Evolutionary conservation across 2,888 invertebrate genomes (phyloP), one percentile per base, ranked within the genome.

Genomic region (Koerneria pararmatus): DNA sequence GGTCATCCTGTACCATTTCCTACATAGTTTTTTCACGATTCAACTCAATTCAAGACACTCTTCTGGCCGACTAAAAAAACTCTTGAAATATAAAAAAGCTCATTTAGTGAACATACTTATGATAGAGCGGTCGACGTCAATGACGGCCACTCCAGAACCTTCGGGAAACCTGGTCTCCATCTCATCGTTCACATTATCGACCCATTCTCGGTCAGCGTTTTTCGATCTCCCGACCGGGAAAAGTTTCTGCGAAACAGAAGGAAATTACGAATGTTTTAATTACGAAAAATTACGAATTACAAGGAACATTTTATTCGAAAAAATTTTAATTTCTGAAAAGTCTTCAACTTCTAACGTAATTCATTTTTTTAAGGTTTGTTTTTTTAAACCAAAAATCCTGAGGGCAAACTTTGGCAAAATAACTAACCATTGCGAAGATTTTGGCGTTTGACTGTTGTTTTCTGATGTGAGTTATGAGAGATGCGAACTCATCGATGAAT

Each of bases 381-480:
- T n/a, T n/a, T n/a, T n/a, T n/a, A n/a, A n/a, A n/a, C n/a, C n/a
- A n/a, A n/a, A n/a, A n/a, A n/a, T n/a, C n/a, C n/a, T n/a, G n/a
- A n/a, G n/a, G n/a, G n/a, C n/a, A n/a, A n/a, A n/a, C n/a, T n/a
- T n/a, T n/a, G n/a, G n/a, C n/a, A n/a, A n/a, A n/a, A n/a, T n/a
- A 11, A 51, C 61, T 49, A 29, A 62, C 62, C 62, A 62, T 62
- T 15, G 53, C 62, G 27, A 62, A 62, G 32, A 62, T 62, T 37
- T 3, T 24, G 0, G 62, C 22, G 19, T 51, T 35, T 1, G 62
- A 35, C 1, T 35, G 35, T 3, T 27, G 51, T 2, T 32, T 4
- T 1, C n/a, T 3, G 0, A 51, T 37, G 1, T 29, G 19, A 4
- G 34, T 27, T 5, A 62, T 53, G 24, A 62, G 62, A n/a, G 22